Evolutionary conservation across 2,113 vertebrate species (phyloP), one percentile per base, ranked within the genome.

Genomic region (Aldabrachelys gigantea): DNA sequence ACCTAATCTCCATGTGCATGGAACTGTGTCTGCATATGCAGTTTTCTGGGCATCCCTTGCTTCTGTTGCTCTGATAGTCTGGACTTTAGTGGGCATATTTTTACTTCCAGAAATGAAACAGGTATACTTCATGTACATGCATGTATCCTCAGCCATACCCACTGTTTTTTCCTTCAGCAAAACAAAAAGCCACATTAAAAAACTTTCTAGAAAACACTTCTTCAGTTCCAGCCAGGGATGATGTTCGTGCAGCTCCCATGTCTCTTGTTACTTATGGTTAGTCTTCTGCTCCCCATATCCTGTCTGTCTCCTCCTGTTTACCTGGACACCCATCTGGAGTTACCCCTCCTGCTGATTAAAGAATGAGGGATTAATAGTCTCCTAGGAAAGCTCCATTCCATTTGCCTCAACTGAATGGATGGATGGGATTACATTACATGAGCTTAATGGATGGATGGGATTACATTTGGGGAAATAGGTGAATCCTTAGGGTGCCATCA

Each of bases 381-480:
- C 89, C 79, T 21, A 19, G 82, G 75, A 89, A 50, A 87, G 54
- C 87, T 27, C 80, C 75, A 1, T 1, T 13, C 0, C 6, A 80
- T 82, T 90, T 88, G 82, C 49, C 82, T 76, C 62, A 31, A 2
- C 22, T 44, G 90, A 87, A 35, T 8, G 93, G 69, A 52, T 82
- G 96, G 86, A 59, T 80, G 85, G 89, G 93, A 96, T 96, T 86
- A 89, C 79, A 65, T 82, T 49, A 47, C 80, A 72, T 2, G 75
- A 69, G 17, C 29, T 91, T 76, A 88, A 72, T 49, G 85, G 91
- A 5, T 1, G 6, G 93, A 91, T 88, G 97, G 91, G 90, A 94
- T 97, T 93, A 91, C 96, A 84, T 50, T 75, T n/a, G 88, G 97
- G 94, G 65, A 84, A 85, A 85, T 1, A 80, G 81, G 88, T 1